A percentile compares a stretch with the other conserved stretches of the same genome.
Conservation (phyloP, 2,888 invertebrate genomes). For the Chrysodeixis includens region DNA sequence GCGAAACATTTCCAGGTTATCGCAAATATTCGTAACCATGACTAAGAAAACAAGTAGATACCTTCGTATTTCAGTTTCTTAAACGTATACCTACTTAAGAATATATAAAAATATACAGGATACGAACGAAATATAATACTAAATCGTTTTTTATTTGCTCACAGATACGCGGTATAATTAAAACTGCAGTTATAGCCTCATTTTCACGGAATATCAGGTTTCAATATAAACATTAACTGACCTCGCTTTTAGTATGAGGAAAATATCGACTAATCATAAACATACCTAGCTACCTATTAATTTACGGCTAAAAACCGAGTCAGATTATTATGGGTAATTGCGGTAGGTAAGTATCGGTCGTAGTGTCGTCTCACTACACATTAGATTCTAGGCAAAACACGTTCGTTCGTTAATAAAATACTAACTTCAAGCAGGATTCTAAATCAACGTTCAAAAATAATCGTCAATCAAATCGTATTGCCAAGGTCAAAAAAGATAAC, state of each 20-base stretch:
- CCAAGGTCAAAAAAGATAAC: neutral
- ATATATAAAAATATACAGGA: too few relatives aligned
- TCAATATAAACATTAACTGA: neutral
- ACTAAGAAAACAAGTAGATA: neutral
- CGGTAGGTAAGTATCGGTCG: neutral
- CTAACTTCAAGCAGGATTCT: too few relatives aligned
- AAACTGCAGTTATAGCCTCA: neutral
- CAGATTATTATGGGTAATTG: neutral
- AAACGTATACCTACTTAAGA: too few relatives aligned
- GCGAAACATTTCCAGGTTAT: neutral
- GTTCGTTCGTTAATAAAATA: too few relatives aligned
- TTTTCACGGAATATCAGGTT: neutral
- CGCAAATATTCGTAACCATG: neutral
- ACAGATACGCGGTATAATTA: too few relatives aligned
- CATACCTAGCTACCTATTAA: neutral
- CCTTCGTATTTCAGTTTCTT: neutral
- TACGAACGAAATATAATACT: too few relatives aligned
- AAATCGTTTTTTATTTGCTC: too few relatives aligned
- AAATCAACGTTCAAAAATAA: neutral
- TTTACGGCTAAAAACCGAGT: neutral
- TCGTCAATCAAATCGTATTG: neutral
- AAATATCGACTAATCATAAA: neutral
- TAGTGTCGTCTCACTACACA: neutral
- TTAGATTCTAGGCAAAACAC: neutral
- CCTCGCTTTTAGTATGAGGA: neutral